Evolutionary conservation across 2,888 invertebrate genomes (phyloP).

Genomic region (Eristalis arbustorum): DNA sequence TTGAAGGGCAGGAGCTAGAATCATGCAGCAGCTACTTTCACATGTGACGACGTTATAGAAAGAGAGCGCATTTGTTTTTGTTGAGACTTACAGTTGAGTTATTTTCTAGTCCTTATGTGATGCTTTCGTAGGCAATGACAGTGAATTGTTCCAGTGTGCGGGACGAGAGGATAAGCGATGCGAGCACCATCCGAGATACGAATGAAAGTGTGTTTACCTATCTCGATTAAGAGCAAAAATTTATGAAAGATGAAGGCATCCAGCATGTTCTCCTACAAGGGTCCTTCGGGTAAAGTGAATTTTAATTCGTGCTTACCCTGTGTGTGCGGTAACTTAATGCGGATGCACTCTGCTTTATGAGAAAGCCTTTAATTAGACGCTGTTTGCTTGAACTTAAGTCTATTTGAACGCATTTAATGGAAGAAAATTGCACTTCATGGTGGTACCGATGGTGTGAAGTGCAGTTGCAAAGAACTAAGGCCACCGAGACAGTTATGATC

Average conservation of each 20-base stretch:
- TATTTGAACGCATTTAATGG: slow-evolving; percentile 12
- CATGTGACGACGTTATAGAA: not conserved
- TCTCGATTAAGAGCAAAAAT: slow-evolving; percentile 32
- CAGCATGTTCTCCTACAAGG: not conserved
- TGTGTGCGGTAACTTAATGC: slow-evolving; percentile 1
- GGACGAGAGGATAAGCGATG: not conserved
- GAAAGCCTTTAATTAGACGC: slow-evolving; percentile 18
- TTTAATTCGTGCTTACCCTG: slow-evolving; percentile 36
- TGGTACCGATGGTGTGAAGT: not conserved
- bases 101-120: not conserved
- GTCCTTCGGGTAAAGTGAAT: slow-evolving; percentile 34
- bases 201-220: slow-evolving; percentile 28
- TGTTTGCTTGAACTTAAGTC: slow-evolving; percentile 3
- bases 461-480: not conserved
- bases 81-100: slow-evolving; percentile 25
- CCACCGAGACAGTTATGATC: not conserved
- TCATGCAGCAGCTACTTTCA: slow-evolving; percentile 2
- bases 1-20: slow-evolving; percentile 5
- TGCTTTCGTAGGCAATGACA: slow-evolving; percentile 21
- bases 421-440: not conserved
- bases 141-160: slow-evolving; percentile 12
- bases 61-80: not conserved
- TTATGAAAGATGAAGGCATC: slow-evolving; percentile 31
- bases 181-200: not conserved
- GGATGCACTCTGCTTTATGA: not conserved